These are phyloP conservation scores for Paratrypauchen microcephalus DNA, from an alignment of 2,797 vertebrate genomes.

Conservation along the genomic window DNA sequence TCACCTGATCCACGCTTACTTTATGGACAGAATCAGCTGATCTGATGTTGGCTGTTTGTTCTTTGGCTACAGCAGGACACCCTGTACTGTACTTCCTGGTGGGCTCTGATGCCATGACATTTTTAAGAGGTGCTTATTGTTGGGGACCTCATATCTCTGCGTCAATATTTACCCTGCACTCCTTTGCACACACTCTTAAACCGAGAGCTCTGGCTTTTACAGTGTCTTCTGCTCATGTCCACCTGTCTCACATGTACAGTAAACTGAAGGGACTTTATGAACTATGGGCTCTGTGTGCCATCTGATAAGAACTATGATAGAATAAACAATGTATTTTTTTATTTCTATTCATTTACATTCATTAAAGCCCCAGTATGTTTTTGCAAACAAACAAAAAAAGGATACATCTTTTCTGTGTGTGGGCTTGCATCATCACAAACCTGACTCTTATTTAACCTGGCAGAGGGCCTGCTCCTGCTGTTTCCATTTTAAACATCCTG, in stretches of 20 bases:
- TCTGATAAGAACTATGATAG: no score
- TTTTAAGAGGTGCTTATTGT: slow-evolving; percentile 13
- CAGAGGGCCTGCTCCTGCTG: no score
- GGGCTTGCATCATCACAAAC: no score
- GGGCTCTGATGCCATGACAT: slow-evolving; percentile 7
- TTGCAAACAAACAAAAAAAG: no score
- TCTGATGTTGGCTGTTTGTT: slow-evolving; percentile 12
- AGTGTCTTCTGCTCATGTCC: slow-evolving; percentile 19
- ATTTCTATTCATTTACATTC: no score
- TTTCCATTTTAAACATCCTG: no score
- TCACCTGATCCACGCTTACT: slow-evolving; percentile 28
- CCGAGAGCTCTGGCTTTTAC: slow-evolving; percentile 5
- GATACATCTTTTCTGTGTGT: no score
- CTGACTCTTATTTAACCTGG: no score
- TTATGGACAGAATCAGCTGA: slow-evolving; percentile 22
- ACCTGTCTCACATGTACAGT: slow-evolving; percentile 18
- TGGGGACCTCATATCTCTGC: slow-evolving; percentile 17
- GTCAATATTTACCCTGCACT: slow-evolving; percentile 26
- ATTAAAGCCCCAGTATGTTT: no score
- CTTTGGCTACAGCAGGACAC: not conserved
- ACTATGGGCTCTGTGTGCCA: no score
- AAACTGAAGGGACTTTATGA: slow-evolving; percentile 2
- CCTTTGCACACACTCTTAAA: slow-evolving; percentile 18
- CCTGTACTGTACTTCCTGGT: slow-evolving; percentile 8
- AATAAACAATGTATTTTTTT: no score